Conservation (phyloP, 2,113 vertebrate genomes). For the Phalacrocorax aristotelis region DNA sequence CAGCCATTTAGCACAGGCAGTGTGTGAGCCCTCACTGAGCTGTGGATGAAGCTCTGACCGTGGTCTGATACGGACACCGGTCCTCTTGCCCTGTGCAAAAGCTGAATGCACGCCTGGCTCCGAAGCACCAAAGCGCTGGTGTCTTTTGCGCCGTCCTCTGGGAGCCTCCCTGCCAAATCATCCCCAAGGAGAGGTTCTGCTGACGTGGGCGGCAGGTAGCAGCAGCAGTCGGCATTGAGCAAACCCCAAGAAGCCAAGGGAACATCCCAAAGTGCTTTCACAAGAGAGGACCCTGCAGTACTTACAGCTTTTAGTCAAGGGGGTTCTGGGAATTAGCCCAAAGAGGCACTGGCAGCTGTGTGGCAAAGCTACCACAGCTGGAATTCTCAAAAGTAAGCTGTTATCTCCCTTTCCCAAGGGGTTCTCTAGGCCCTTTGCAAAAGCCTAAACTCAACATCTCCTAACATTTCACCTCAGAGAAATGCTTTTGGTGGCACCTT, state of each 20-base stretch:
- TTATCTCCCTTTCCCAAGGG: neutral
- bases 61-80: neutral
- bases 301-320: neutral
- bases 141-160: neutral
- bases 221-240: neutral
- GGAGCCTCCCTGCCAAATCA: neutral
- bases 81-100: neutral
- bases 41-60: neutral
- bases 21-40: neutral
- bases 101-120: neutral
- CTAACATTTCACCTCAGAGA: neutral
- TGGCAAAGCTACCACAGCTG: neutral
- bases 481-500: neutral
- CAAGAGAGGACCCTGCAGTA: neutral
- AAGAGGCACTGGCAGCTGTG: neutral
- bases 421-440: neutral
- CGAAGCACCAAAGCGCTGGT: neutral
- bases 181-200: rapidly evolving
- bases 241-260: neutral
- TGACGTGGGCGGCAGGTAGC: rapidly evolving
- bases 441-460: neutral
- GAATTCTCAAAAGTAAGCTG: neutral
- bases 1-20: neutral
- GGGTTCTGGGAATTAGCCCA: neutral
- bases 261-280: neutral